These are phyloP conservation scores for Busseola fusca DNA, from an alignment of 2,888 invertebrate species.

Conservation along the genomic window DNA sequence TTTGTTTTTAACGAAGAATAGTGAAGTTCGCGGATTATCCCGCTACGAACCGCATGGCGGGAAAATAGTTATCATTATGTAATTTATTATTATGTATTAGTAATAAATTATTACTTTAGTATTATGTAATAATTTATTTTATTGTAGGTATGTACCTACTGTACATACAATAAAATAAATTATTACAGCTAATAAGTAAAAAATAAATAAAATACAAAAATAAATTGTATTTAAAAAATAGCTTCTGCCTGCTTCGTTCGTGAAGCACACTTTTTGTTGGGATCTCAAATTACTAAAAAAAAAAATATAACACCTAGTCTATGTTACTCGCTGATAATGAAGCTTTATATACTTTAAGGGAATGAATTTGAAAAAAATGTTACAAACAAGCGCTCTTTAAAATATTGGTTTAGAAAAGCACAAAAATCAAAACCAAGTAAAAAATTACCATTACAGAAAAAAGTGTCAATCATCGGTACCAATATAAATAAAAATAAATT, in stretches of 20 bases:
- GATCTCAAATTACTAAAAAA: too few species aligned
- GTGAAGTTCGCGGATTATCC: constrained; percentile 21
- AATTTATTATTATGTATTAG: too few species aligned
- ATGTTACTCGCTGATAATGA: too few species aligned
- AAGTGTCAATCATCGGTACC: background rate
- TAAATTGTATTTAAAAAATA: background rate
- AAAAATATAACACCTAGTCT: too few species aligned
- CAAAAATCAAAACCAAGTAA: too few species aligned
- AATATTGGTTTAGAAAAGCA: too few species aligned
- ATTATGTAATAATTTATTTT: too few species aligned
- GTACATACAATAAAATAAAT: too few species aligned
- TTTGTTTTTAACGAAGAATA: constrained; percentile 17
- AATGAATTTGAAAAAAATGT: background rate
- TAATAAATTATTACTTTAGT: too few species aligned
- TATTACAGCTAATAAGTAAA: background rate
- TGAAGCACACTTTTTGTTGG: too few species aligned
- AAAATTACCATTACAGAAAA: background rate
- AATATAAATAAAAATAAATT: background rate
- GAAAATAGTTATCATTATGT: background rate
- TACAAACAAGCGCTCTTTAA: background rate
- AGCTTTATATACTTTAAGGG: background rate
- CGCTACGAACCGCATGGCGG: constrained; percentile 9
- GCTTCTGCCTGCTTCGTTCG: too few species aligned
- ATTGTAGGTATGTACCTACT: too few species aligned
- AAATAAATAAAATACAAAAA: background rate